Conservation (phyloP, 2,888 invertebrate species). For the Heterodera filipjevi region DNA sequence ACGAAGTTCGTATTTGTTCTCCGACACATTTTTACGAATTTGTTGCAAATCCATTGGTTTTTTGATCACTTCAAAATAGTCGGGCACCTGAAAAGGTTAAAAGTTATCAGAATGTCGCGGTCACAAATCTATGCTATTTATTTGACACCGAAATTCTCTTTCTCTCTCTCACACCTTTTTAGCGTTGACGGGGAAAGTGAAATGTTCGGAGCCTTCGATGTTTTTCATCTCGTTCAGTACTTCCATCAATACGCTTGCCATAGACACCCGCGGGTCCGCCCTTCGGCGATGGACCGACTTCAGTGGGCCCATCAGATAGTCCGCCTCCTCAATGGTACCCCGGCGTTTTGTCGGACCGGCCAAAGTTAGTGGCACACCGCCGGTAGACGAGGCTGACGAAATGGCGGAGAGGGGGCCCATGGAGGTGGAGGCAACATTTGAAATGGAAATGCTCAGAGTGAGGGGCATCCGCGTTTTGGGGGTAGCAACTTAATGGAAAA, state of each 20-base stretch:
- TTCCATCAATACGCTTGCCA: conserved; percentile 54
- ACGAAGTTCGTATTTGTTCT: conserved; percentile 80
- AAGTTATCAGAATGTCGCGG: background rate
- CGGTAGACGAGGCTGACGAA: conserved; percentile 28
- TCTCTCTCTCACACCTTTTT: conserved; percentile 69
- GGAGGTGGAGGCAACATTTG: background rate
- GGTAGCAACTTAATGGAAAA: background rate
- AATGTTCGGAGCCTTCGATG: conserved; percentile 83
- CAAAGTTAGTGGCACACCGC: conserved; percentile 20
- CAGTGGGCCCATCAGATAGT: conserved; percentile 61
- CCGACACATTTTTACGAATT: conserved; percentile 78
- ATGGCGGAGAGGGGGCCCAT: conserved; percentile 30
- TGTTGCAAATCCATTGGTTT: conserved; percentile 96
- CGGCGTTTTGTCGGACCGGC: conserved; percentile 41
- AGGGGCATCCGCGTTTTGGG: conserved; percentile 9
- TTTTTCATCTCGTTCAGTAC: conserved; percentile 78
- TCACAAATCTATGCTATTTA: background rate
- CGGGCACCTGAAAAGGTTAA: conserved; percentile 66
- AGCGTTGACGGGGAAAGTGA: conserved; percentile 89
- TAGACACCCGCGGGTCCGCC: conserved; percentile 86
- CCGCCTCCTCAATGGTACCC: conserved; percentile 51
- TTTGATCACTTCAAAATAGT: conserved; percentile 88
- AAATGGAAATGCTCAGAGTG: conserved; percentile 21
- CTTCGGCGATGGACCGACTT: conserved; percentile 83
- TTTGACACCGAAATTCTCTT: background rate